Evolutionary conservation across 2,888 invertebrate genomes (phyloP), one percentile per base, ranked within the genome.

Genomic region (Electrophaes corylata): DNA sequence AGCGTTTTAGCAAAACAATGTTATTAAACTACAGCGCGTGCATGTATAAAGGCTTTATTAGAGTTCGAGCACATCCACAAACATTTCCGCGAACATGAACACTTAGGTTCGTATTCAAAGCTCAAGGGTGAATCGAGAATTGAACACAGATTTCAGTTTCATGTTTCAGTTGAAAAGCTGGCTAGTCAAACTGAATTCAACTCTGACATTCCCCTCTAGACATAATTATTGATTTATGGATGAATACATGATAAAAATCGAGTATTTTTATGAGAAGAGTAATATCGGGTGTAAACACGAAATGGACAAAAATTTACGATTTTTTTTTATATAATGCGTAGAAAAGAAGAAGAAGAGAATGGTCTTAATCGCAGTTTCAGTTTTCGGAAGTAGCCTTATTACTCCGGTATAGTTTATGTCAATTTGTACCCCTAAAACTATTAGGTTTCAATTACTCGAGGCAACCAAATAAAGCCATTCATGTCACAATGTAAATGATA

Each of bases 41-140:
- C 8, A 49, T 49, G 48, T 40, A 18, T 29, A 39, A 39, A 16
- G 29, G 16, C 12, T 23, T 11, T 23, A 23, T 61, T 74, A 71
- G 73, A 80, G 79, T 81, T 79, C 71, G 73, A 75, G 61, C 67
- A 29, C 37, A 47, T 18, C 76, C 75, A 67, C 80, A 76, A 78
- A 81, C 77, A 73, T 77, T 76, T 67, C 64, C 67, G 70, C 60
- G 66, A 75, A 71, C 72, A 71, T 62, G 64, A 57, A 72, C 75
- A 72, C 78, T 78, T 75, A 76, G 39, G 26, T 47, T 19, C 33
- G 20, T 46, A 31, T 19, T 33, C 33, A 35, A 20, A 46, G 46
- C 19, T 33, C 33, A 20, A 19, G 19, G 12, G 19, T 20, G 23
- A 41, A 41, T 41, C 20, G 20, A 40, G 19, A 40, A 4, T 18